Evolutionary conservation across 2,797 vertebrate species (phyloP), one percentile per base, ranked within the genome.

Genomic region (Diplodus puntazzo): DNA sequence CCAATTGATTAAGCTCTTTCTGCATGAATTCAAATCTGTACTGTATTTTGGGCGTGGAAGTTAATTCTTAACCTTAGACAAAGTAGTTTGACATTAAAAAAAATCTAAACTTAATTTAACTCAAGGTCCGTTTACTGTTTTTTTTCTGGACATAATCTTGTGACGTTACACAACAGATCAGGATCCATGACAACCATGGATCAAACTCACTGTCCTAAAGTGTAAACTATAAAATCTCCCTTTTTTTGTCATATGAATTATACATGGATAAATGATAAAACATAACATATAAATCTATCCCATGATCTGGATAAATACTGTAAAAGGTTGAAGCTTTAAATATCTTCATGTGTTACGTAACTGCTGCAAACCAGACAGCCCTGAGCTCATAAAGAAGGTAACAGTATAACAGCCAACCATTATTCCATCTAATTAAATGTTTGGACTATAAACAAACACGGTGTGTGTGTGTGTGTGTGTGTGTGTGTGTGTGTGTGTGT

Each of bases 351-450:
- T 62, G 7, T 85, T 66, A 66, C 0, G 21, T 75, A 85, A 79
- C 20, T 0, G 10, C n/a, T 52, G 61, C 27, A 70, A 54, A 64
- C 23, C 78, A 46, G 68, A 27, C 17, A 5, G 45, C 23, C 9
- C 55, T 59, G 18, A 71, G 78, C 67, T 80, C 74, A 58, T 75
- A 45, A 45, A 79, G 72, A 69, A 49, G 30, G 21, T 55, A 18
- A 66, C 60, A 66, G 62, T 46, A 8, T 34, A 62, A 80, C 64
- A 83, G 61, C 20, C 53, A 2, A 12, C 68, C 69, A 30, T 80
- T 69, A 71, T 86, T 65, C 66, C 50, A 66, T 71, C 75, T 77
- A 76, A 91, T 87, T 1, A 80, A 88, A 82, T 65, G 81, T 92
- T 92, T 86, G 72, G 61, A 82, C 66, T 84, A 27, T 72, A 81